Evolutionary conservation across 2,113 vertebrate species (phyloP), one percentile per base, ranked within the genome.

Genomic region (Lagopus muta): DNA sequence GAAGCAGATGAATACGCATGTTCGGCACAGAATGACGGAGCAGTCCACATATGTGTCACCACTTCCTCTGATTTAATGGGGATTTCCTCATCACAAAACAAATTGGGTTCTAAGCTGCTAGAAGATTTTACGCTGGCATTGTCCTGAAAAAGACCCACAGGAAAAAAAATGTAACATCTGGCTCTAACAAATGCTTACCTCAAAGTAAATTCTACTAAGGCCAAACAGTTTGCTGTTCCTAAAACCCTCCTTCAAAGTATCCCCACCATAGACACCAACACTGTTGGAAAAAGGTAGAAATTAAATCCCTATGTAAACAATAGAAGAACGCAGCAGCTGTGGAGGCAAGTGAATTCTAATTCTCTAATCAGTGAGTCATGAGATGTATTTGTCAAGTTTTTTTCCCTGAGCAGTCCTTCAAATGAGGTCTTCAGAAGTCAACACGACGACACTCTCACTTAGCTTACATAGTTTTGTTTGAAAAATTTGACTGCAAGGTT

Each of bases 1-100:
- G 99, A 99, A 87, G 99, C 99, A 42, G 99, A 99, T 1, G 99
- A 99, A 93, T 99, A 99, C 2, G 99, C 99, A 1, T 99, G 99
- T 27, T 99, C 99, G 0, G 99, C 98, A 70, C 99, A 99, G 97
- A 99, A 99, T 0, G 99, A 99, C 25, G 99, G 98, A 20, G 98
- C 98, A 7, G 99, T 98, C 99, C 99, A 99, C 98, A 99, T 99
- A 97, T 99, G 99, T 84, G 99, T 99, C 84, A 99, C 99, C n/a
- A 99, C 99, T 95, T 99, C 99, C 95, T 99, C 99, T 11, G 99
- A 99, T 87, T 99, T 99, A 30, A 99, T 99, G 3, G 99, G 99
- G 67, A 99, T 99, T 97, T 99, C 99, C 94, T 99, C 99, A 88
- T 99, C 99, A 85, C 99, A 99, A 92, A 99, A 99, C 55, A 99